phyloP scores from a whole-genome alignment of 2,113 vertebrate genomes.

The Crotalus tigris region DNA sequence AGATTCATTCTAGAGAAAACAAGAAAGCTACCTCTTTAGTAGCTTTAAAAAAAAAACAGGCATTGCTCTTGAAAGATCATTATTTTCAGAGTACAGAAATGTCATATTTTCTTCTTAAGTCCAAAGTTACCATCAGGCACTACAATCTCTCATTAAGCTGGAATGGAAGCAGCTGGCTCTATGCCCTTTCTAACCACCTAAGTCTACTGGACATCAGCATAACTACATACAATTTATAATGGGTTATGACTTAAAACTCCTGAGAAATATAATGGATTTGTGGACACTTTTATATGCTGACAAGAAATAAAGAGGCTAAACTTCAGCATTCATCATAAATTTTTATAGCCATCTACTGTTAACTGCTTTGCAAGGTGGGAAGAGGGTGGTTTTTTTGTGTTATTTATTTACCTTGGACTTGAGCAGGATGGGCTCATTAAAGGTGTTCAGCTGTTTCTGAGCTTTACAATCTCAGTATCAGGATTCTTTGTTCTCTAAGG shows the following conservation, averaged over 20 bases:
- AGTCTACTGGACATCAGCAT: conserved; percentile 5
- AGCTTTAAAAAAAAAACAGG: neutral
- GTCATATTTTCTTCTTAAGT: neutral
- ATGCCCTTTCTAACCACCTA: conserved; percentile 13
- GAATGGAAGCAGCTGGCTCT: conserved; percentile 28
- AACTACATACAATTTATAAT: conserved; percentile 9
- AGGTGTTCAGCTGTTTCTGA: conserved; percentile 76
- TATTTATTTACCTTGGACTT: conserved; percentile 62
- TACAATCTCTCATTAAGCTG: conserved; percentile 14
- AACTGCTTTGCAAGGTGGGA: neutral
- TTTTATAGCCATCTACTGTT: conserved; percentile 17
- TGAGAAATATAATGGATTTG: conserved; percentile 18
- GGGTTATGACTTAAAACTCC: neutral
- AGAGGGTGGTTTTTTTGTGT: neutral
- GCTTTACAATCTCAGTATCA: conserved; percentile 76
- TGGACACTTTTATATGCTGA: conserved; percentile 24
- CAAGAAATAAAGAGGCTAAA: conserved; percentile 8
- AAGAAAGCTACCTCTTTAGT: neutral
- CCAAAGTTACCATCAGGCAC: neutral
- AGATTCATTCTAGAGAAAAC: neutral
- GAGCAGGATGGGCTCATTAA: conserved; percentile 72
- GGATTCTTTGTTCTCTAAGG: neutral
- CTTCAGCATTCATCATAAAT: conserved; percentile 9
- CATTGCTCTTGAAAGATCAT: neutral
- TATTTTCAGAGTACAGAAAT: conserved; percentile 3